Evolutionary conservation across 2,113 vertebrate genomes (phyloP).

Genomic region (Noctilio leporinus): DNA sequence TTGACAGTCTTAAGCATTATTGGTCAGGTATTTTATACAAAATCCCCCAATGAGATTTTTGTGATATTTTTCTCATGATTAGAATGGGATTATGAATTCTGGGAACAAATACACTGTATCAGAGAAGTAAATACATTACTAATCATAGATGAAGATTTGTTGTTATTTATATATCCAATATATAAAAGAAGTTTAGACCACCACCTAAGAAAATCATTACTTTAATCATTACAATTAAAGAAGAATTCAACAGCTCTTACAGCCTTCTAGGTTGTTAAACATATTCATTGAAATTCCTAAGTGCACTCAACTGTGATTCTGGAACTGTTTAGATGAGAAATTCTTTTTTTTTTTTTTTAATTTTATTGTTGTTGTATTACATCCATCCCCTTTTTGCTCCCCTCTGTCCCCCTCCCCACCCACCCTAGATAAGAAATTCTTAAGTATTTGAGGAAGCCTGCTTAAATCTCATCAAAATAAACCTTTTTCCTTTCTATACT

Average conservation of each 20-base stretch:
- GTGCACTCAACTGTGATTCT: not conserved
- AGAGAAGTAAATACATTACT: not conserved
- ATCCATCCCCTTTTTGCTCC: no score
- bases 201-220: not conserved
- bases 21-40: not conserved
- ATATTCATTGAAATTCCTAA: not conserved
- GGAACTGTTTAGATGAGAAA: not conserved
- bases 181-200: not conserved
- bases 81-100: not conserved
- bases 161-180: not conserved
- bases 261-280: not conserved
- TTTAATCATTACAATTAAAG: not conserved
- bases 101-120: not conserved
- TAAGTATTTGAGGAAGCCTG: not conserved
- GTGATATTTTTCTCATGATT: not conserved
- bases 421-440: not conserved
- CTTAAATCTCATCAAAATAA: conserved; percentile 8
- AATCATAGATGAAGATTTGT: not conserved
- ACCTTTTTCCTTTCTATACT: not conserved
- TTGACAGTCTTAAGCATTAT: not conserved
- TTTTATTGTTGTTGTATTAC: no score
- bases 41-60: not conserved
- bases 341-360: no score
- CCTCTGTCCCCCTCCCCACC: no score
- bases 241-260: not conserved